Base-by-base conservation (phyloP, 2,888 invertebrate species). In the Eristalis pertinax region DNA sequence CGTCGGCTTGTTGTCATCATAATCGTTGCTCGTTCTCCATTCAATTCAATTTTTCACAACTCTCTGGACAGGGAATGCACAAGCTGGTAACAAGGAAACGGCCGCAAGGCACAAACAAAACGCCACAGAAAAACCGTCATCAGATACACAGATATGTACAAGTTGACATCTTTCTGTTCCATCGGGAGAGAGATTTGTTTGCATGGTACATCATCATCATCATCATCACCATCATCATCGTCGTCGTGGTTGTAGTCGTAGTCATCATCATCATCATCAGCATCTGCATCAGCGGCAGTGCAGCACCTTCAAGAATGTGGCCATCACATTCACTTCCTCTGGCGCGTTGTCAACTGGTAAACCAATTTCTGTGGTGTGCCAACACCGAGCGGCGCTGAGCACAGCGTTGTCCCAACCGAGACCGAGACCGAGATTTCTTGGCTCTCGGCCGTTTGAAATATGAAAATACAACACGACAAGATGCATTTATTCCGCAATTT, bases 391-490 rank as follows among this genome's bases (percentile, higher is more conserved):
- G 70, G 50, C 60, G 38, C 82, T 26, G 70, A 74, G 74, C 76
- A 68, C 62, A 22, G 29, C 75, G 41, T 72, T 75, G 79, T 63
- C 58, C 72, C 82, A 79, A 24, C 73, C 1, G 41, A 50, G 32
- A 58, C 4, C 2, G 2, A 4, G 26, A 3, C 26, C 2, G 2
- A 26, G 5, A 0, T 4, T n/a, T 79, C 74, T 24, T 15, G 56
- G 50, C 75, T 72, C 13, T 32, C n/a, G 75, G 68, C 76, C 65
- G 80, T 87, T 87, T 87, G 79, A 87, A 79, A 84, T 80, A 87
- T 87, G 78, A 84, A 87, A 87, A 87, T 87, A 84, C 87, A 80
- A 76, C 87, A 87, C 87, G 87, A 87, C 84, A 87, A 87, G 79
- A 87, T 87, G 87, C 87, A 87, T 87, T 87, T 76, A 76, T 76